Evolutionary conservation across 2,888 invertebrate species (phyloP).

Genomic region (Flabesymbios commensalis): DNA sequence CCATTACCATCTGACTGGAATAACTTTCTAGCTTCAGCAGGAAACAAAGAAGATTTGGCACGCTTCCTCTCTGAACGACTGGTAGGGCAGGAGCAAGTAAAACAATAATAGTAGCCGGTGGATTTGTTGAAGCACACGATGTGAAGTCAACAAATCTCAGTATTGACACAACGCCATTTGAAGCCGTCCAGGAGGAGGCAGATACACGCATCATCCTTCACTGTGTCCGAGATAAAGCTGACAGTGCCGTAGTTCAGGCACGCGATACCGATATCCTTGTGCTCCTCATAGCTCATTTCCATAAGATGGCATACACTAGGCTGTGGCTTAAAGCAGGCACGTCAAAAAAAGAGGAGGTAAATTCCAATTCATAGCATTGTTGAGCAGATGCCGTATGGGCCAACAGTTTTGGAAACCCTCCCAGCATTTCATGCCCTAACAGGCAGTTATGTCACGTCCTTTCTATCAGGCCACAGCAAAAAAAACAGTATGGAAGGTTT

Average conservation of each 20-base stretch:
- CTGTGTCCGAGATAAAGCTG: too few relatives aligned
- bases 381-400: neutral
- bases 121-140: neutral
- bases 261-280: conserved; percentile 6
- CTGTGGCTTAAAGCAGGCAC: conserved; percentile 1
- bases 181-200: neutral
- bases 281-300: neutral
- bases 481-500: neutral
- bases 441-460: neutral
- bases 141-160: neutral
- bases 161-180: neutral
- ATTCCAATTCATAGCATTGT: neutral
- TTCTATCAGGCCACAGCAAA: neutral
- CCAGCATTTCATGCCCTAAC: conserved; percentile 5
- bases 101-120: neutral
- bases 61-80: neutral
- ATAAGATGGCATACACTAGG: neutral
- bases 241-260: neutral
- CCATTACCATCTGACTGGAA: too few relatives aligned
- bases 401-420: neutral
- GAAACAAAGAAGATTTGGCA: neutral
- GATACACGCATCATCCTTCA: neutral
- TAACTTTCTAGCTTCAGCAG: too few relatives aligned
- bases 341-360: neutral
- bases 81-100: neutral